Evolutionary conservation across 2,888 invertebrate species (phyloP).

Genomic region (Crossocerus cetratus): DNA sequence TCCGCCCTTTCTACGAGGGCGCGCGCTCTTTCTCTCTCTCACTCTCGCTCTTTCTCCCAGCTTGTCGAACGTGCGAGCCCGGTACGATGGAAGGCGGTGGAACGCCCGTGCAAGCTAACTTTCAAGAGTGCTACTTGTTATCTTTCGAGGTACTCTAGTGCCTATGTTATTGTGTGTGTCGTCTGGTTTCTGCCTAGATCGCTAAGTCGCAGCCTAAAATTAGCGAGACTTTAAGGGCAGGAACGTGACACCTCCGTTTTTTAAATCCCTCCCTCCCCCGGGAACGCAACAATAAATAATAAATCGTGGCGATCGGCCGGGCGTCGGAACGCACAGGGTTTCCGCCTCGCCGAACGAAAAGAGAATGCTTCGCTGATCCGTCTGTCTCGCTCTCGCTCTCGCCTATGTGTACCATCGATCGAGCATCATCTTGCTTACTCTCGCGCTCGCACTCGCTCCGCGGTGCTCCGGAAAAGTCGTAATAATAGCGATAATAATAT

Average conservation of each 20-base stretch:
- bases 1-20: neutral
- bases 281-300: slow-evolving; percentile 59
- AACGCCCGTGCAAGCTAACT: slow-evolving; percentile 71
- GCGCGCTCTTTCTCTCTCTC: too few species aligned
- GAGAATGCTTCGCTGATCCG: slow-evolving; percentile 11
- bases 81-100: slow-evolving; percentile 59
- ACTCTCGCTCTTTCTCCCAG: too few species aligned
- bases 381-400: neutral
- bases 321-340: slow-evolving; percentile 26
- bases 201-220: slow-evolving; percentile 63
- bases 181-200: slow-evolving; percentile 59
- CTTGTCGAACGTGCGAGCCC: slow-evolving; percentile 16
- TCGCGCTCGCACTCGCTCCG: neutral
- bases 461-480: slow-evolving; percentile 4
- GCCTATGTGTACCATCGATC: neutral
- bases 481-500: slow-evolving; percentile 11
- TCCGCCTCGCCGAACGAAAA: neutral
- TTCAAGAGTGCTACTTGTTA: slow-evolving; percentile 71
- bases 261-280: slow-evolving; percentile 22
- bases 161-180: slow-evolving; percentile 61
- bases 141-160: slow-evolving; percentile 68
- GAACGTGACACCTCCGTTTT: slow-evolving; percentile 27
- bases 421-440: neutral
- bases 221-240: slow-evolving; percentile 46
- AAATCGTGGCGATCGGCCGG: slow-evolving; percentile 46